These are phyloP conservation scores for Alfaro cultratus DNA, from an alignment of 2,797 vertebrate genomes.

Conservation along the genomic window DNA sequence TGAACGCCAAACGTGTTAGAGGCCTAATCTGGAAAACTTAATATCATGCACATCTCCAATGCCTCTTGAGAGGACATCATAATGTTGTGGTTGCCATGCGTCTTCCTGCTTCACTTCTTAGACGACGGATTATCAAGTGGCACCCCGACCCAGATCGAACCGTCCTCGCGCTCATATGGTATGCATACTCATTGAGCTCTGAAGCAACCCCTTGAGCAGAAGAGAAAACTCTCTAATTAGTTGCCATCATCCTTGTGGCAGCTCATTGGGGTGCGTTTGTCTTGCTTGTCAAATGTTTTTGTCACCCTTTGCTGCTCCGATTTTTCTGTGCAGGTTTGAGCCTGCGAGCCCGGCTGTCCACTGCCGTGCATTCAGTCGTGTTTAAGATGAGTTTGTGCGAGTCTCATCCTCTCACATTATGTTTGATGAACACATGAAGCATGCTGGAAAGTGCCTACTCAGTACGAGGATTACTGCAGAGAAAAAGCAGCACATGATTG, in stretches of 20 bases:
- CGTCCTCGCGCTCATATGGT: constrained; percentile 53
- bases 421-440: constrained; percentile 18
- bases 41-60: constrained; percentile 44
- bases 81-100: constrained; percentile 28
- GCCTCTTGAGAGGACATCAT: constrained; percentile 54
- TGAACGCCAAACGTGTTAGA: constrained; percentile 61
- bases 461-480: constrained; percentile 10
- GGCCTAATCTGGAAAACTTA: constrained; percentile 55
- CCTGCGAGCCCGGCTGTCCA: constrained; percentile 6
- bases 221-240: constrained; percentile 74
- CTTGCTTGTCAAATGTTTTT: constrained; percentile 39
- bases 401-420: constrained; percentile 5
- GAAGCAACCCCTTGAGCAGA: constrained; percentile 54
- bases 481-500: not conserved
- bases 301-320: constrained; percentile 9
- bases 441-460: constrained; percentile 8
- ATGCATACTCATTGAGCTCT: constrained; percentile 74
- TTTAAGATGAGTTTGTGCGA: constrained; percentile 23
- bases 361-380: constrained; percentile 29
- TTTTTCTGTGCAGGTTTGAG: constrained; percentile 12
- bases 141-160: constrained; percentile 72
- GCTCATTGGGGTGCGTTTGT: constrained; percentile 51
- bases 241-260: constrained; percentile 54
- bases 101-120: constrained; percentile 57
- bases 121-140: constrained; percentile 54